A percentile compares a stretch with the other conserved stretches of the same genome.
Conservation (phyloP, 2,888 invertebrate genomes). For the Boloria euphrosyne region DNA sequence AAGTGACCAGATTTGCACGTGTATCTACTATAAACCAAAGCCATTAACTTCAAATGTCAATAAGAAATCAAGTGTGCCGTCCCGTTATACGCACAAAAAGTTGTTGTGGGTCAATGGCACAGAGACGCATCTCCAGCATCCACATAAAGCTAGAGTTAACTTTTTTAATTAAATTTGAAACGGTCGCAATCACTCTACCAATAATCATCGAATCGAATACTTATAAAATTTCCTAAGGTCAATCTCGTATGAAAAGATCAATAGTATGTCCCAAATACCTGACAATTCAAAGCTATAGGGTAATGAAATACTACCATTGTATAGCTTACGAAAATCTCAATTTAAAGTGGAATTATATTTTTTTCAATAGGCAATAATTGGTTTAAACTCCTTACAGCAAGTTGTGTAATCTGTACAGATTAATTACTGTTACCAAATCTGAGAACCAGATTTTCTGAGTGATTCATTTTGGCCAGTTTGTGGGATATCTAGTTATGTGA, state of each 20-base stretch:
- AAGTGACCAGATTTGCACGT: slow-evolving; percentile 22
- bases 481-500: slow-evolving; percentile 3
- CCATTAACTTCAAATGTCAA: slow-evolving; percentile 62
- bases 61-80: slow-evolving; percentile 73
- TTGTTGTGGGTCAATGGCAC: slow-evolving; percentile 78
- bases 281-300: slow-evolving; percentile 6
- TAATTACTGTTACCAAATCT: slow-evolving; percentile 18
- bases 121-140: slow-evolving; percentile 51
- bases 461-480: slow-evolving; percentile 12
- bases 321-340: background rate
- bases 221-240: background rate
- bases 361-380: background rate
- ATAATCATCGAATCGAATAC: slow-evolving; percentile 14
- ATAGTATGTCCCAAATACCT: background rate
- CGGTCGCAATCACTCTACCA: slow-evolving; percentile 25
- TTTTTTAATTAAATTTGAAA: slow-evolving; percentile 43
- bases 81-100: slow-evolving; percentile 78
- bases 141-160: slow-evolving; percentile 46
- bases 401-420: slow-evolving; percentile 8
- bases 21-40: slow-evolving; percentile 23
- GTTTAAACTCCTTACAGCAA: background rate
- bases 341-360: slow-evolving; percentile 2
- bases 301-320: slow-evolving; percentile 1
- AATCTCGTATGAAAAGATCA: slow-evolving; percentile 2
- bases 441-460: slow-evolving; percentile 9